Evolutionary conservation across 2,888 invertebrate genomes (phyloP).

Genomic region (Dolichomitus sp.): DNA sequence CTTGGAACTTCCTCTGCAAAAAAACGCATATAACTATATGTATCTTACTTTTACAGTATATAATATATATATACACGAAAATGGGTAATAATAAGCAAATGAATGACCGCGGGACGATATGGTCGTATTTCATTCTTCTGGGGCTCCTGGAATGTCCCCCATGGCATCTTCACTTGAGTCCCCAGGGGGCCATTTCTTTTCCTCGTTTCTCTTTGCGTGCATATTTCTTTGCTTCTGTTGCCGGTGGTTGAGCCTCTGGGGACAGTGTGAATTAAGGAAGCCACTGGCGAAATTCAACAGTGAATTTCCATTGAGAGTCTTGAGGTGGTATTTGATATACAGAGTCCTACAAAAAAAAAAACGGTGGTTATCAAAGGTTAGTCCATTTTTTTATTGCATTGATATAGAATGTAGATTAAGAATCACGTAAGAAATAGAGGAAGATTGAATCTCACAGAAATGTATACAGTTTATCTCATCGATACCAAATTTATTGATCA

Average conservation of each 20-base stretch:
- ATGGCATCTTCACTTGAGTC: background rate
- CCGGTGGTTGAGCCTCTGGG: background rate
- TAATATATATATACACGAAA: constrained; percentile 4
- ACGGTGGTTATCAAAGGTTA: background rate
- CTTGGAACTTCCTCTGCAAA: background rate
- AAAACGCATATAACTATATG: background rate
- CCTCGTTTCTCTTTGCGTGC: constrained; percentile 26
- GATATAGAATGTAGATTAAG: background rate
- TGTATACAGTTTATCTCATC: too few species aligned
- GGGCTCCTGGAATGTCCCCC: constrained; percentile 10
- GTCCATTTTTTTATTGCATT: background rate
- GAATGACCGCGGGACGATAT: constrained; percentile 11
- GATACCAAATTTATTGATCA: too few species aligned
- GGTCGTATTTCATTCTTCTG: constrained; percentile 48
- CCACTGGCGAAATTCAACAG: constrained; percentile 19
- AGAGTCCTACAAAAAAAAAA: background rate
- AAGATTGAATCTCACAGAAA: too few species aligned
- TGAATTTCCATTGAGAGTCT: background rate
- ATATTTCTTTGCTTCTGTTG: constrained; percentile 11
- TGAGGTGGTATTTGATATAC: background rate
- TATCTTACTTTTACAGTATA: background rate
- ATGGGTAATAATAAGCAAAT: constrained; percentile 43
- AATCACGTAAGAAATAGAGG: too few species aligned
- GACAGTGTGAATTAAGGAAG: constrained; percentile 20
- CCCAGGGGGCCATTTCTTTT: constrained; percentile 40